Evolutionary conservation across 2,113 vertebrate species (phyloP), one percentile per base, ranked within the genome.

Genomic region (Casuarius casuarius): DNA sequence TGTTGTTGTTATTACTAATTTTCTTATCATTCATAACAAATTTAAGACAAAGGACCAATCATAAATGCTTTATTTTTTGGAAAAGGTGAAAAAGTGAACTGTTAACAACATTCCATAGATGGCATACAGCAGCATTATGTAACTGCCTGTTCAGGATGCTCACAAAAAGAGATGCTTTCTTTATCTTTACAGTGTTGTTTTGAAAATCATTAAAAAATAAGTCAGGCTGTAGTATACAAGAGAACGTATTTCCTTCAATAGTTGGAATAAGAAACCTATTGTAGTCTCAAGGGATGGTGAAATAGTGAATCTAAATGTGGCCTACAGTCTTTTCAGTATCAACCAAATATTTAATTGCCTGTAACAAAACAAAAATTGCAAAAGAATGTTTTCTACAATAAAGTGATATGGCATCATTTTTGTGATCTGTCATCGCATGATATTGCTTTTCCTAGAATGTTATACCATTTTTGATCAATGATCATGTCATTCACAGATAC

Each of bases 401-500:
- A 82, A 66, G 49, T 62, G 25, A 78, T 61, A 10, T 15, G 5
- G 29, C 5, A 58, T 49, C 4, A 0, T 0, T 21, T 77, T 82
- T 71, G 9, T 68, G 25, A 59, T 65, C 23, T 91, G 4, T 77
- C 35, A 46, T 67, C 89, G 18, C 14, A 63, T 33, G 8, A 8
- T 44, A 72, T 42, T 90, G 7, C 4, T 90, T 92, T 74, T 78
- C 31, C 49, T 87, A 26, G 26, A 68, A 75, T 87, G 26, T 82
- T 66, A 17, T 46, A 82, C 3, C 13, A 65, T 85, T 85, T 96
- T 87, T 97, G 71, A 97, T 76, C 91, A 8, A 68, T 1, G 31
- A 49, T 94, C 9, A 0, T 96, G 54, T 97, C 80, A 86, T 98
- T 97, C 77, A 97, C 97, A 98, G 98, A 98, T 98, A 96, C 48